These are phyloP conservation scores for Venturia canescens DNA, from an alignment of 1,140 invertebrate genomes.

Conservation along the genomic window DNA sequence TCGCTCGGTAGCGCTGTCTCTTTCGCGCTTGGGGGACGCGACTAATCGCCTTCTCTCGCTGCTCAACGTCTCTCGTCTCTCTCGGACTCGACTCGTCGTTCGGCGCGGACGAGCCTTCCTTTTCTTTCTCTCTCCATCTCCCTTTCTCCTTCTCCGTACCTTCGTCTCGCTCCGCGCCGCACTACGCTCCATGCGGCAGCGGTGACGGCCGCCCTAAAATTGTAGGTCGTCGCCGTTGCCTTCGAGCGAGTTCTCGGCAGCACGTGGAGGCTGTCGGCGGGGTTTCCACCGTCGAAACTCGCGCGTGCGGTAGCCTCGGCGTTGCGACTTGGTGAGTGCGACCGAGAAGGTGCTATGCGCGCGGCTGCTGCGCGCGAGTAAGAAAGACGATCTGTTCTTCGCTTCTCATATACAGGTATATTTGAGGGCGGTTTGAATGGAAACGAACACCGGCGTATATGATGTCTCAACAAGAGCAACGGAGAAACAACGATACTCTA, in stretches of 20 bases:
- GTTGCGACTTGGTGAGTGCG: not conserved
- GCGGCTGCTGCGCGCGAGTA: not conserved
- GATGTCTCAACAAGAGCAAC: too few species aligned
- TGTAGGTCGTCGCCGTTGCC: constrained; percentile 66
- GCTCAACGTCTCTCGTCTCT: not conserved
- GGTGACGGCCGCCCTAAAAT: constrained; percentile 69
- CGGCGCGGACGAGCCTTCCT: not conserved
- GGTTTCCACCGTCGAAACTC: constrained; percentile 62
- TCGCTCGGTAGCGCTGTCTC: constrained; percentile 43
- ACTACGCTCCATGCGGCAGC: constrained; percentile 54
- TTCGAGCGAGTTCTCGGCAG: constrained; percentile 61
- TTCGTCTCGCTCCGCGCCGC: constrained; percentile 20
- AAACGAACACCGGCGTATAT: too few species aligned
- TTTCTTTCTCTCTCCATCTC: constrained; percentile 10
- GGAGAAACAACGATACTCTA: too few species aligned
- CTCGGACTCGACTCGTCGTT: not conserved
- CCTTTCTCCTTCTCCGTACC: constrained; percentile 29
- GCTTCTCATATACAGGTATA: too few species aligned
- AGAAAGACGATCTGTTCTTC: too few species aligned
- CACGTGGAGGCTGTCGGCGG: constrained; percentile 73
- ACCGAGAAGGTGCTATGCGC: not conserved
- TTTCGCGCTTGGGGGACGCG: constrained; percentile 5
- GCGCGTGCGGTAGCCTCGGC: constrained; percentile 64
- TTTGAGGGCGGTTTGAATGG: too few species aligned
- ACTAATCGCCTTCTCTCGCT: not conserved